These are phyloP conservation scores for Polia nebulosa DNA, from an alignment of 2,888 invertebrate species.

Conservation along the genomic window DNA sequence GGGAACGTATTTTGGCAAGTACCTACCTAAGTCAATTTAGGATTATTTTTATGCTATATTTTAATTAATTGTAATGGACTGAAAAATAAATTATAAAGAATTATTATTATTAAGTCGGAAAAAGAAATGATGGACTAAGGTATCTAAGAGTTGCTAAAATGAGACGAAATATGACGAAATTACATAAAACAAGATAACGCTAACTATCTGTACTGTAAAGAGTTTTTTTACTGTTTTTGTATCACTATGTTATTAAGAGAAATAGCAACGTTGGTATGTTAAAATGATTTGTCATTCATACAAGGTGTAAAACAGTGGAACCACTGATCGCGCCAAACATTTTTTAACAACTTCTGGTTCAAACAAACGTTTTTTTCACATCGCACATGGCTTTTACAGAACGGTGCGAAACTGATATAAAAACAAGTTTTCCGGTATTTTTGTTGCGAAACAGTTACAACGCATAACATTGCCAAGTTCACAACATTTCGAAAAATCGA, in stretches of 20 bases:
- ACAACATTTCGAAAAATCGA: conserved; percentile 36
- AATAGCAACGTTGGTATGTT: not conserved
- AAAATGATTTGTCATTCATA: not conserved
- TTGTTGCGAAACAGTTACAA: conserved; percentile 25
- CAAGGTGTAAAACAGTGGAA: not conserved
- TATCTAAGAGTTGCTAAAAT: too few species aligned
- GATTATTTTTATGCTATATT: too few species aligned
- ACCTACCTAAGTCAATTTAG: too few species aligned
- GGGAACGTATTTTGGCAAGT: not conserved
- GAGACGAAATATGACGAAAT: too few species aligned
- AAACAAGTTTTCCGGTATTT: conserved; percentile 31
- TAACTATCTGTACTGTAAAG: too few species aligned
- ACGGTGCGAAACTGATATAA: conserved; percentile 31
- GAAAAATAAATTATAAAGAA: too few species aligned
- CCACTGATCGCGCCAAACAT: not conserved
- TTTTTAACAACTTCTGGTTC: not conserved
- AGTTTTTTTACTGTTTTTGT: too few species aligned
- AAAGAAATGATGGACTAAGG: too few species aligned
- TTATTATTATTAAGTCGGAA: too few species aligned
- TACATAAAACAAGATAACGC: too few species aligned
- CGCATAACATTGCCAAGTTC: conserved; percentile 48
- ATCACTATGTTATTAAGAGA: not conserved
- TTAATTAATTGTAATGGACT: too few species aligned
- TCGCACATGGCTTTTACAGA: conserved; percentile 18
- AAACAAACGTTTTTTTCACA: conserved; percentile 15